Conservation (phyloP, 2,888 invertebrate genomes). For the Poecilus cupreus region DNA sequence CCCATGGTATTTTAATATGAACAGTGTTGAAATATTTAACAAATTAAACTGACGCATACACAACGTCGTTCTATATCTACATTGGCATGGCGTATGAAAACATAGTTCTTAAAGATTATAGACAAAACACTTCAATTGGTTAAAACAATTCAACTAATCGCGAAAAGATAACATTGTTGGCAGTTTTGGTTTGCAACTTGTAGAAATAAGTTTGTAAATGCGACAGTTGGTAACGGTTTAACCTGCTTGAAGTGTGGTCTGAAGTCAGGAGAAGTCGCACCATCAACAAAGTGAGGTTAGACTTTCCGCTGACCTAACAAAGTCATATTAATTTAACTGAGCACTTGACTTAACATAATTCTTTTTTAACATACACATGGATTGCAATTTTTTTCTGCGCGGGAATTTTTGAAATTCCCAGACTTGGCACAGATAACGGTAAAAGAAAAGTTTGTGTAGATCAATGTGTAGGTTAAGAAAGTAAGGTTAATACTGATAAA, state of each 20-base stretch:
- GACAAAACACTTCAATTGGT: background rate
- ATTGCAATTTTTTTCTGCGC: conserved; percentile 27
- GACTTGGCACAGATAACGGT: conserved; percentile 34
- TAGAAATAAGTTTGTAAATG: conserved; percentile 24
- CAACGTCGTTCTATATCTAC: conserved; percentile 51
- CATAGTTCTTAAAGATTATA: conserved; percentile 19
- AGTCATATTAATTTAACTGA: conserved; percentile 47
- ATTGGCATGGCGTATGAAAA: conserved; percentile 53
- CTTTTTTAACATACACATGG: conserved; percentile 37
- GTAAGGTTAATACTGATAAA: conserved; percentile 3
- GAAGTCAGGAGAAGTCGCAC: background rate
- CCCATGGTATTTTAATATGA: conserved; percentile 55
- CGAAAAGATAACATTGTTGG: conserved; percentile 39
- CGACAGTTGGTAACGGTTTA: background rate
- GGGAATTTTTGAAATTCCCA: conserved; percentile 18
- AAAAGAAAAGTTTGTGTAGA: background rate
- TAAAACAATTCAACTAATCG: background rate
- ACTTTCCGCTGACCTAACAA: background rate
- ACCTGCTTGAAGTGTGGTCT: background rate
- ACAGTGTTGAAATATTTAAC: conserved; percentile 52
- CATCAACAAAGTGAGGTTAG: conserved; percentile 4
- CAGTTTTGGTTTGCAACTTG: conserved; percentile 48
- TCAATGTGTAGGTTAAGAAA: conserved; percentile 37
- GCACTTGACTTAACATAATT: conserved; percentile 35
- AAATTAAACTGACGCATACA: conserved; percentile 48